phyloP scores from a whole-genome alignment of 2,113 vertebrate species.

The Eidolon helvum region DNA sequence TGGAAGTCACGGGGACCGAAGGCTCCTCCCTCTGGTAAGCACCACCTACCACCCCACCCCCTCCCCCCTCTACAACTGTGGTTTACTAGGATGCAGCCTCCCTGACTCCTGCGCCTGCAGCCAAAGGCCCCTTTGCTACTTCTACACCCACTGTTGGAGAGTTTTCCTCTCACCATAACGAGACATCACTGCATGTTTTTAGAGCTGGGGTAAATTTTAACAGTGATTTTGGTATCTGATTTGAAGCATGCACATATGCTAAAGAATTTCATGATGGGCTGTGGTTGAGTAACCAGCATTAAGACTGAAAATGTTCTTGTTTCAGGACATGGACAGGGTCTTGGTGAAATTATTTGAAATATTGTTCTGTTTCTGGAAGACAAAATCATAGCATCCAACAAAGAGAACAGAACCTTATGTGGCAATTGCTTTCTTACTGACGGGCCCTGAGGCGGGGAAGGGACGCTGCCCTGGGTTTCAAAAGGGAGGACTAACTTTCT shows the following conservation, averaged over 20 bases:
- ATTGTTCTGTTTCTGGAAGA: background rate
- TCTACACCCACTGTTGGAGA: background rate
- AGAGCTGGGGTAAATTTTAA: background rate
- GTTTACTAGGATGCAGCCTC: background rate
- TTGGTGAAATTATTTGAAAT: background rate
- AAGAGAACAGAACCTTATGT: background rate
- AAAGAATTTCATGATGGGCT: rapidly evolving
- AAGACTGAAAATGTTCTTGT: background rate
- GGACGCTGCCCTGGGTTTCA: rapidly evolving
- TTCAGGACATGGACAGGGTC: background rate
- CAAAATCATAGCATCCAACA: too few species aligned
- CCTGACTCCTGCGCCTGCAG: background rate
- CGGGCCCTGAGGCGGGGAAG: background rate
- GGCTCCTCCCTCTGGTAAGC: conserved; percentile 97
- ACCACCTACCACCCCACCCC: too few species aligned
- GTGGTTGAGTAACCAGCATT: background rate
- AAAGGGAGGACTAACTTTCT: background rate
- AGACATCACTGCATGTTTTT: background rate
- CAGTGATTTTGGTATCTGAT: background rate
- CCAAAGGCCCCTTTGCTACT: background rate
- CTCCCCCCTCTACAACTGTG: background rate
- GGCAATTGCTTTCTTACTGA: background rate
- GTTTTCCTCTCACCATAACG: background rate
- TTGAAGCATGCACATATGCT: background rate
- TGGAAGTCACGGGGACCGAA: conserved; percentile 97